Evolutionary conservation across 2,797 vertebrate species (phyloP), one percentile per base, ranked within the genome.

Genomic region (Neopelma chrysocephalum): DNA sequence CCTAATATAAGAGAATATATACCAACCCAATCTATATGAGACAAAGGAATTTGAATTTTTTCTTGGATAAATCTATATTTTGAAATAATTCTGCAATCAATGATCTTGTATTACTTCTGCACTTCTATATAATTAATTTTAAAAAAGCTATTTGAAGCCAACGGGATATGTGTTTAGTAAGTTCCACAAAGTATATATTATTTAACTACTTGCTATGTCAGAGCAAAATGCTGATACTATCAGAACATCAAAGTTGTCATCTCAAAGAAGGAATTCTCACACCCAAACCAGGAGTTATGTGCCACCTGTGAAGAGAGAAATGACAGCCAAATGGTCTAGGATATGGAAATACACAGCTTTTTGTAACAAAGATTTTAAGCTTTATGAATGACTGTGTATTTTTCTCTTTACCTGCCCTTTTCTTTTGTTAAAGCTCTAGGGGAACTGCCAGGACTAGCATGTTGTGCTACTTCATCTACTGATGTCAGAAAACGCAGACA

Each of bases 181-280:
- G 61, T 90, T 91, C 38, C 58, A 88, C 19, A 13, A 80, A 64
- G 38, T 50, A 61, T 47, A 68, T 64, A 32, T n/a, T 42, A 82
- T 71, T 77, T 78, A 78, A 87, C 40, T 79, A 50, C n/a, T 89
- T 71, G n/a, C 38, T 89, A 17, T 77, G 64, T 60, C 64, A 92
- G 60, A 87, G 64, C 36, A 87, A 94, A 92, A 94, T 71, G 87
- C 71, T 93, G 89, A 91, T 66, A 75, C 71, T 77, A 45, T 36
- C 71, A 91, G 60, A 87, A 85, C 54, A 91, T 29, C 12, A 11
- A 82, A 92, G 47, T 38, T 92, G 87, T 89, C 78, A 85, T 73
- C 43, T 7, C 4, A 51, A 82, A 47, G 51, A 16, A 91, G 64
- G 57, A 84, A 72, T 94, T 90, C 70, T 88, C 81, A 83, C 61